These are phyloP conservation scores for Caenorhabditis brenneri DNA, from an alignment of 1,140 invertebrate species.

Conservation along the genomic window DNA sequence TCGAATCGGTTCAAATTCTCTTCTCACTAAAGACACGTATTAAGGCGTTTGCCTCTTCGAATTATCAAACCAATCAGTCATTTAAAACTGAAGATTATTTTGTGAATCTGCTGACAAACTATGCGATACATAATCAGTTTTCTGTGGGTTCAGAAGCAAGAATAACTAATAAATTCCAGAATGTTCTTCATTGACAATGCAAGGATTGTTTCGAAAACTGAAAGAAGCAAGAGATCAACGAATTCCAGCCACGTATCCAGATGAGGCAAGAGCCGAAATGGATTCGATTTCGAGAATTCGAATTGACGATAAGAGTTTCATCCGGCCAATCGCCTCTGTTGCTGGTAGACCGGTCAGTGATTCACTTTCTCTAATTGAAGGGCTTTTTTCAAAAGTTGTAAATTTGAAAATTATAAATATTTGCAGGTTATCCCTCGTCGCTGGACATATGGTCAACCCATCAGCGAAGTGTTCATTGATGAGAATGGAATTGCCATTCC, in stretches of 20 bases:
- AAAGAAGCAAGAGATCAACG: not conserved
- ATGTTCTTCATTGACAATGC: conserved; percentile 6
- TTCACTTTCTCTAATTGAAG: not conserved
- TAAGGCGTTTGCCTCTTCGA: not conserved
- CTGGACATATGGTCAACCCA: conserved; percentile 18
- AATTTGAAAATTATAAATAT: too few species aligned
- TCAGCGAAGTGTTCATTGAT: conserved; percentile 15
- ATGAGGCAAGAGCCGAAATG: not conserved
- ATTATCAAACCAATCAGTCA: conserved; percentile 13
- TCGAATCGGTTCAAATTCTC: not conserved
- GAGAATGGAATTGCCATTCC: conserved; percentile 14
- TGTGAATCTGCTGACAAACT: too few species aligned
- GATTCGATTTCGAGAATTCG: conserved; percentile 5
- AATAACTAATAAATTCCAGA: too few species aligned
- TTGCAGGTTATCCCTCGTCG: conserved; percentile 15
- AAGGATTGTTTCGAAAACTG: not conserved
- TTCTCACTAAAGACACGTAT: too few species aligned
- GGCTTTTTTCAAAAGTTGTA: too few species aligned
- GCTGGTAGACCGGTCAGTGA: not conserved
- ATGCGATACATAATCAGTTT: too few species aligned
- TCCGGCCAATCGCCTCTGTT: not conserved
- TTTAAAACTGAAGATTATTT: too few species aligned
- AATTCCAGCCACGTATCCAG: not conserved
- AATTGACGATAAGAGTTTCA: conserved; percentile 20
- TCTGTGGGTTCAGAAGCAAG: too few species aligned